Evolutionary conservation across 1,140 invertebrate species (phyloP), one percentile per base, ranked within the genome.

Genomic region (Bombus difficillimus): DNA sequence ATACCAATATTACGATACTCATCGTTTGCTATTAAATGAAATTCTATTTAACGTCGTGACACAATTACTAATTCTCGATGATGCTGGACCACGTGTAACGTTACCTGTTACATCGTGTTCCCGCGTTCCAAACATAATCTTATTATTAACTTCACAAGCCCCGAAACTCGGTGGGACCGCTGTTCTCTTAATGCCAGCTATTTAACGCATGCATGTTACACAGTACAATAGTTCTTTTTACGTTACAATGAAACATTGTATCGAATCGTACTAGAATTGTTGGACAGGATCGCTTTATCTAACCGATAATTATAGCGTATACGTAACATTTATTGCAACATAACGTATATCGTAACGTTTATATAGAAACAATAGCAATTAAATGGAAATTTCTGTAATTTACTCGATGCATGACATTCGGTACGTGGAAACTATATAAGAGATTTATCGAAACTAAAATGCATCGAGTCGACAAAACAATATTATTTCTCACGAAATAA

Each of bases 71-170:
- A 34, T 81, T 80, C 80, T 73, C 69, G n/a, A n/a, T 64, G n/a
- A 43, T 80, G 80, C 43, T 37, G 37, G 25, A 8, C 25, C 6
- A 12, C 62, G 77, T 32, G 80, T 57, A 59, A 81, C 68, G 59
- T 81, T 81, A 59, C 68, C 80, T 73, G 80, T 81, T 53, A 69
- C 80, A 34, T 73, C 80, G 69, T 81, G 80, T 81, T 43, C 69
- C 69, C 68, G 80, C 69, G 73, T 81, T 53, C 68, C 68, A 72
- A 81, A 81, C 79, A 72, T 81, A 81, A 81, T 81, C 68, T 73
- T 69, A 81, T 81, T 81, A 81, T 53, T 53, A 41, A 69, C 69
- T 37, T 71, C 69, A 81, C 80, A 81, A 81, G 80, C 80, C 80
- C 69, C 68, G 69, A 81, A 81, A 81, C 69, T 81, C 69, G 80